Base-by-base conservation (phyloP, 2,888 invertebrate genomes). In the Hydropsyche betteni region DNA sequence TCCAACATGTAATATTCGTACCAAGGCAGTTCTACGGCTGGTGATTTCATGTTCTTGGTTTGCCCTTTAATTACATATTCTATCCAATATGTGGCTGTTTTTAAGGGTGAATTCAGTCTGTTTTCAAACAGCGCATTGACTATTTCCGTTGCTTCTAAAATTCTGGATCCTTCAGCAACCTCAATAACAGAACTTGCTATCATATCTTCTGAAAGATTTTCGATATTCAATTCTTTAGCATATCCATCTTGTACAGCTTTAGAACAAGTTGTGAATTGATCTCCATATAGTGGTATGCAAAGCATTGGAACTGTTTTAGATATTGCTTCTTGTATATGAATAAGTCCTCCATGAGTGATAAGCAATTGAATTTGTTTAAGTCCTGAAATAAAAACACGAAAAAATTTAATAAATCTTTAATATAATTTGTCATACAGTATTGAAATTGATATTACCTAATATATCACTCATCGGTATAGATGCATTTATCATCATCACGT, bases 51-150 rank as follows among this genome's bases (percentile, higher is more conserved):
- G 73, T 85, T 83, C 1, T 80, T 78, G 0, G 86, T 86, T 4
- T 84, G 82, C 79, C 87, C 83, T 58, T 85, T 81, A 6, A 83
- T 85, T 0, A 89, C 85, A 82, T 90, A 89, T 81, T 91, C 90
- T 51, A 90, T 86, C 90, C 90, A 90, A 82, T 86, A 90, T 69
- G 88, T 85, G 10, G 90, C 89, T 64, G 88, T 88, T 2, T 90
- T 88, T 80, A 89, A 81, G 1, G 90, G 88, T 74, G 86, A 85
- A 76, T 88, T 82, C 0, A 88, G 88, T 80, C 89, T 86, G 80
- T 90, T 90, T 51, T 84, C 84, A 81, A 89, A 90, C 14, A 86
- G 81, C 16, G 81, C 81, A 0, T 89, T 88, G 1, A 87, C 80
- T 80, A 85, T 84, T 79, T 86, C 81, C 0, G 86, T 87, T 74